Evolutionary conservation across 2,797 vertebrate genomes (phyloP).

Genomic region (Enteromius fasciolatus): DNA sequence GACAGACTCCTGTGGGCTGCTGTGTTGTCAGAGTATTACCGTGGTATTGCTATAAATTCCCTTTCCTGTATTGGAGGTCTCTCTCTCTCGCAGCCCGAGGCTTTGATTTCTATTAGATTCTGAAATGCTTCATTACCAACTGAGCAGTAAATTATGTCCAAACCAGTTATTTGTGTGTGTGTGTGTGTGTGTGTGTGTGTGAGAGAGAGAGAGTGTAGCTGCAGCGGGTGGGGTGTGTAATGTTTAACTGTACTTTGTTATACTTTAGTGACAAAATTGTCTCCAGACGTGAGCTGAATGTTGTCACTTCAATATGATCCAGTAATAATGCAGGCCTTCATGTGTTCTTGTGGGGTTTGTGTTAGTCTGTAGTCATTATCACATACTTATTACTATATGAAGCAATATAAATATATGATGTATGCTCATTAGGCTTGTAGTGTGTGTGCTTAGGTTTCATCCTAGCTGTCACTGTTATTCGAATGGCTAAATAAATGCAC

Average conservation of each 20-base stretch:
- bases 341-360: neutral
- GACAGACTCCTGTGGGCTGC: neutral
- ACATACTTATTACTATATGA: neutral
- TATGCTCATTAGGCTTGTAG: neutral
- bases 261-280: conserved; percentile 2
- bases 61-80: neutral
- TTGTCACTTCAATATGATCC: conserved; percentile 56
- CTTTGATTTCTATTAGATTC: conserved; percentile 90
- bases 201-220: conserved; percentile 28
- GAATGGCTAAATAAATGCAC: neutral
- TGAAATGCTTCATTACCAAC: conserved; percentile 89
- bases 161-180: conserved; percentile 81
- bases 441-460: neutral
- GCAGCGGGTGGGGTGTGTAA: conserved; percentile 68
- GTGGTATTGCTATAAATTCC: neutral
- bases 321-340: neutral
- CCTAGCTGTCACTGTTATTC: neutral
- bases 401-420: neutral
- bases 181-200: neutral
- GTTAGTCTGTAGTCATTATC: neutral
- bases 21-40: neutral
- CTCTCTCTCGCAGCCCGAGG: neutral
- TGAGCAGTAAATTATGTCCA: conserved; percentile 90
- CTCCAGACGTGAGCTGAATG: conserved; percentile 38
- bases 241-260: conserved; percentile 68